These are phyloP conservation scores for Takifugu flavidus DNA, from an alignment of 2,113 vertebrate species.

Conservation along the genomic window DNA sequence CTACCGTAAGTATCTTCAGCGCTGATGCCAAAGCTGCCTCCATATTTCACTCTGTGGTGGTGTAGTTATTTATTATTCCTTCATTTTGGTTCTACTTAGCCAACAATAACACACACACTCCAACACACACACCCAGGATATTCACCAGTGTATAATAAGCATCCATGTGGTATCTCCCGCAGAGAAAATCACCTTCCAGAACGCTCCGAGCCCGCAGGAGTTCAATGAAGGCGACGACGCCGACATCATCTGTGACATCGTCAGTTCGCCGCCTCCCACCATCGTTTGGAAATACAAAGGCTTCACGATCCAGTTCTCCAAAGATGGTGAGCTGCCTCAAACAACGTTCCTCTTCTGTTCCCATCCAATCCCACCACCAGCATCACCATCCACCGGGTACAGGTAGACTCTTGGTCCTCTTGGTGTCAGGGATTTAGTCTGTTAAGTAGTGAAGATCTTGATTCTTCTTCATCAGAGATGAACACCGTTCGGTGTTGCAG, in stretches of 20 bases:
- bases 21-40: background rate
- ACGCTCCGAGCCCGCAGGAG: slow-evolving; percentile 88
- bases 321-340: slow-evolving; percentile 83
- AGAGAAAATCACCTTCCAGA: slow-evolving; percentile 96
- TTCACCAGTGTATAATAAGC: background rate
- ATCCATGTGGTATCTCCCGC: slow-evolving; percentile 8
- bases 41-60: too few relatives aligned
- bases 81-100: too few relatives aligned
- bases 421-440: too few relatives aligned
- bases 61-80: too few relatives aligned
- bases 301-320: slow-evolving; percentile 81
- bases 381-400: too few relatives aligned
- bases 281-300: slow-evolving; percentile 93
- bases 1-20: slow-evolving; percentile 82
- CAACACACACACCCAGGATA: too few relatives aligned
- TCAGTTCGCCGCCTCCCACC: slow-evolving; percentile 87
- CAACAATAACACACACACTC: too few relatives aligned
- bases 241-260: slow-evolving; percentile 87
- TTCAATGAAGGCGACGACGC: slow-evolving; percentile 93
- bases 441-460: too few relatives aligned
- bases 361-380: slow-evolving; percentile 1
- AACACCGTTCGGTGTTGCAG: too few relatives aligned
- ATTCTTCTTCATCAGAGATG: too few relatives aligned
- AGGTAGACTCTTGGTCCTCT: too few relatives aligned
- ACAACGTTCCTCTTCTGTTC: slow-evolving; percentile 9